These are phyloP conservation scores for Mesoligia furuncula DNA, from an alignment of 2,888 invertebrate genomes.

Conservation along the genomic window DNA sequence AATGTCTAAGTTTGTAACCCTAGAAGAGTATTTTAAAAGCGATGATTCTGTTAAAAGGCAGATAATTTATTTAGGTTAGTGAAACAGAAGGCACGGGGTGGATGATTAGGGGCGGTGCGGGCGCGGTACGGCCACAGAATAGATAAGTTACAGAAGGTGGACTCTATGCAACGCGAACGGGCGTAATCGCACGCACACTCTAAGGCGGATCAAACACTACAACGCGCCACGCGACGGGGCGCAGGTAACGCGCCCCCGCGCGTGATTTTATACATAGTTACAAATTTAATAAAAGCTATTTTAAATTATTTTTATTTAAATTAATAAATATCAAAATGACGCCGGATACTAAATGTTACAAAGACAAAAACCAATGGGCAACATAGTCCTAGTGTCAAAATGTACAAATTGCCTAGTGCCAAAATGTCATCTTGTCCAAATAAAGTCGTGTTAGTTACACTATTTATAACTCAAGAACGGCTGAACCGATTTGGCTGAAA, in stretches of 20 bases:
- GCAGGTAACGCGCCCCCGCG: not conserved
- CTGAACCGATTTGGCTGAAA: no score
- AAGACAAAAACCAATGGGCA: no score
- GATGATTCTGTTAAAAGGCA: conserved; percentile 72
- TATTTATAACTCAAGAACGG: no score
- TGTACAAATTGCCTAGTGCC: no score
- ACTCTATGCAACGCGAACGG: not conserved
- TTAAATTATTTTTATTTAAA: no score
- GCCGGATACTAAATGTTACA: no score
- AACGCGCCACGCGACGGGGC: not conserved
- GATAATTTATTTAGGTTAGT: conserved; percentile 74
- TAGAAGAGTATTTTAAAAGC: conserved; percentile 65
- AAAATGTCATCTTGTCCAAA: no score
- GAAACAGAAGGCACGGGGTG: conserved; percentile 67
- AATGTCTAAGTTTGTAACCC: conserved; percentile 51
- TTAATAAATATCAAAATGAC: no score
- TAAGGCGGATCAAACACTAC: not conserved
- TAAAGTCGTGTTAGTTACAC: no score
- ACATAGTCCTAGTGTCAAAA: no score
- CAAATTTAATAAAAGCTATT: no score
- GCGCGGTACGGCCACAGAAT: conserved; percentile 25
- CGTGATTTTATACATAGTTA: not conserved
- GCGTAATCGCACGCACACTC: not conserved
- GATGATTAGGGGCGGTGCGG: conserved; percentile 59
- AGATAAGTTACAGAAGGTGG: conserved; percentile 15